These are phyloP conservation scores for Paedocypris micromegethes DNA, from an alignment of 2,797 vertebrate genomes.

Conservation along the genomic window DNA sequence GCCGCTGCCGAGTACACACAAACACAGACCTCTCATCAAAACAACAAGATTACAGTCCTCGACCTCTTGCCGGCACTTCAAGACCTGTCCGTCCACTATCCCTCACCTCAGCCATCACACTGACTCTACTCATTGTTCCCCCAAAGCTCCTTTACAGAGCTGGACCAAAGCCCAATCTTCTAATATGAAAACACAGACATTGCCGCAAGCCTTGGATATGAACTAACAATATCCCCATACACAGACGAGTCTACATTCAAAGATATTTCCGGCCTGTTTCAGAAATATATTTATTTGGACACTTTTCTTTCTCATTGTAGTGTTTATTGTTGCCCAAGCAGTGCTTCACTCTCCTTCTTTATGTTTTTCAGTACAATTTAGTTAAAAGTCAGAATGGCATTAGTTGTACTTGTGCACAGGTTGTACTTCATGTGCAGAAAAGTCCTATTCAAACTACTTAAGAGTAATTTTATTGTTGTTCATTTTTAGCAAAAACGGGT, in stretches of 20 bases:
- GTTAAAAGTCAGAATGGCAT: no score
- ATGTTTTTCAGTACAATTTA: no score
- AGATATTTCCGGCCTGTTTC: not conserved
- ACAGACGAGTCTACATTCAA: not conserved
- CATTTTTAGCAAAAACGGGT: not conserved
- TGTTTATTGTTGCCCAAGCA: no score
- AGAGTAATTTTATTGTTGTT: no score
- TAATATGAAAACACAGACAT: not conserved
- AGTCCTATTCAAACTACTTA: no score
- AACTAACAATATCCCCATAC: not conserved
- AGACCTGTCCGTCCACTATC: constrained; percentile 28
- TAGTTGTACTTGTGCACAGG: no score
- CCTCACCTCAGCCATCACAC: constrained; percentile 33
- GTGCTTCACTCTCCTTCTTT: no score
- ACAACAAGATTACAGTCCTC: constrained; percentile 71
- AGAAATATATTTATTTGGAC: no score
- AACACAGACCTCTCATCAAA: constrained; percentile 78
- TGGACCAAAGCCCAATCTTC: not conserved
- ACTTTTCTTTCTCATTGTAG: no score
- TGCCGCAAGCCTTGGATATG: not conserved
- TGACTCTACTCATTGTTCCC: constrained; percentile 22
- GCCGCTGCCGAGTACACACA: constrained; percentile 71
- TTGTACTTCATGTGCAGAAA: no score
- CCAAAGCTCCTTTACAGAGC: constrained; percentile 17
- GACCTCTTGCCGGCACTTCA: constrained; percentile 51